Percentiles rank a stretch among this genome's conserved stretches.
phyloP scores from a whole-genome alignment of 2,113 vertebrate species.

The Aramus guarauna region DNA sequence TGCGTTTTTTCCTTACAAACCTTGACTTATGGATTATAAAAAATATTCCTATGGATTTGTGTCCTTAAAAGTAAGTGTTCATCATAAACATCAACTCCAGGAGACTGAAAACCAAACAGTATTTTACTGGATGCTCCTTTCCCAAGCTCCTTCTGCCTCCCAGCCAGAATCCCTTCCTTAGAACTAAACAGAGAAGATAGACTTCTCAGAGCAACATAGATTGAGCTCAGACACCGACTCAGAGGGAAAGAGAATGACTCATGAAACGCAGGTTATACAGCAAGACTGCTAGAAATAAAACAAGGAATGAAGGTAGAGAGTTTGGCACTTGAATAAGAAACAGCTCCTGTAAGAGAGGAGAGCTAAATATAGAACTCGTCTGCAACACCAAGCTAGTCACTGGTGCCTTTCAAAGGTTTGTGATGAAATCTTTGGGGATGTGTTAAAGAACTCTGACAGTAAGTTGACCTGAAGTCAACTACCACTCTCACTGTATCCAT shows the following conservation, averaged over 20 bases:
- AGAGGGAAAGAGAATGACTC: background rate
- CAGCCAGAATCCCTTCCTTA: background rate
- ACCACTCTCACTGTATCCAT: background rate
- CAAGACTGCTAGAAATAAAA: background rate
- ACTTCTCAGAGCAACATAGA: background rate
- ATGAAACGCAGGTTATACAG: background rate
- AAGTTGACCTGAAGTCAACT: background rate
- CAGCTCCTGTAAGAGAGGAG: background rate
- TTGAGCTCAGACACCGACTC: background rate
- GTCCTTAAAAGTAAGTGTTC: background rate
- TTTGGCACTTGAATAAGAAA: background rate
- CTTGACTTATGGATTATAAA: background rate
- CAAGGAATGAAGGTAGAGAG: background rate
- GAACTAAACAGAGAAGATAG: background rate
- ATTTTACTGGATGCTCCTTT: background rate
- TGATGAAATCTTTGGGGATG: background rate
- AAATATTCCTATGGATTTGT: background rate
- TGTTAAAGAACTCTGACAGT: background rate
- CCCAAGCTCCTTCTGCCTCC: background rate
- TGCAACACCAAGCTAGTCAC: background rate
- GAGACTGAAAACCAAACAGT: background rate
- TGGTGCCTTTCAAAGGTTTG: background rate
- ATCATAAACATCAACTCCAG: background rate
- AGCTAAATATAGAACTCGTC: conserved; percentile 23
- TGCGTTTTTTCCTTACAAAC: background rate